These are phyloP conservation scores for Aporophyla lueneburgensis DNA, from an alignment of 2,888 invertebrate genomes.

Conservation along the genomic window DNA sequence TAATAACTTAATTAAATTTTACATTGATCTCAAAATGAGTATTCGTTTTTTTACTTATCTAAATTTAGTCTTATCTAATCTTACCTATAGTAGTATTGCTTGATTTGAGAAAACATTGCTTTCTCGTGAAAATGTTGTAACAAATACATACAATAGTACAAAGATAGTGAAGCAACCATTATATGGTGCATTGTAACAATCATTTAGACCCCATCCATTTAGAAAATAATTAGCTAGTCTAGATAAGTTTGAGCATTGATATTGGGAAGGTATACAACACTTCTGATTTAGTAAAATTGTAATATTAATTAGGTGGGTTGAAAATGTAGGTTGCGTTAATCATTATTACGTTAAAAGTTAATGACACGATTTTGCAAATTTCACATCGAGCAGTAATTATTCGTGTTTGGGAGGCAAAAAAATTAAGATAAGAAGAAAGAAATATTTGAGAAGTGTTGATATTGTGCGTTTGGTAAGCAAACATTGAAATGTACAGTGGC, in stretches of 20 bases:
- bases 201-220: conserved; percentile 71
- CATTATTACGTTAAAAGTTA: conserved; percentile 29
- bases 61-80: conserved; percentile 83
- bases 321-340: not conserved
- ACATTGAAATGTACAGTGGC: conserved; percentile 17
- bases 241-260: conserved; percentile 66
- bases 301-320: not conserved
- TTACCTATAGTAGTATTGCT: conserved; percentile 89
- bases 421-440: not conserved
- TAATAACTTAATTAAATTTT: conserved; percentile 80
- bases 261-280: conserved; percentile 60
- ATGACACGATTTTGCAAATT: conserved; percentile 36
- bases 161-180: conserved; percentile 84
- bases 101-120: conserved; percentile 87
- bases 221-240: conserved; percentile 66
- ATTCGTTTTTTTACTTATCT: conserved; percentile 85
- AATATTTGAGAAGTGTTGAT: conserved; percentile 52
- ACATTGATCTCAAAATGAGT: conserved; percentile 89
- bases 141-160: conserved; percentile 81
- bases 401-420: not conserved
- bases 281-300: conserved; percentile 50
- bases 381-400: conserved; percentile 9
- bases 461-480: conserved; percentile 25
- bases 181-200: conserved; percentile 84
- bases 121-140: conserved; percentile 85